Evolutionary conservation across 2,113 vertebrate species (phyloP).

Genomic region (Chunga burmeisteri): DNA sequence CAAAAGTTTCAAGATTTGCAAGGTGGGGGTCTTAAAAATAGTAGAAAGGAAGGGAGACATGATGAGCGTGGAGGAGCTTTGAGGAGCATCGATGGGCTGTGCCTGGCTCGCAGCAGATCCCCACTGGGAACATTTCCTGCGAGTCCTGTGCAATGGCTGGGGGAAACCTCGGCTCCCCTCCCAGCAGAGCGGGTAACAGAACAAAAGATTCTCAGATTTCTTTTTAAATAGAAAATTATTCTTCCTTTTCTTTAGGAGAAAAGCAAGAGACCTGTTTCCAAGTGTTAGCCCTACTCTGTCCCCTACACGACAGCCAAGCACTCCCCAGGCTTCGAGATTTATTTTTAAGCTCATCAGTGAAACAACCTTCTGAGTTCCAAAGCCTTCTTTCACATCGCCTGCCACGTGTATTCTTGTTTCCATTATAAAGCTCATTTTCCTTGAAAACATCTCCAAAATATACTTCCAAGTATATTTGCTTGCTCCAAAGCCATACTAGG

Average conservation of each 20-base stretch:
- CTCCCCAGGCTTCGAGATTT: neutral
- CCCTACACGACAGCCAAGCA: neutral
- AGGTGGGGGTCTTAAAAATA: neutral
- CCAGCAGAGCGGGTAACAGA: accelerated
- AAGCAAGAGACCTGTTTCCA: neutral
- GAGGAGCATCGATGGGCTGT: neutral
- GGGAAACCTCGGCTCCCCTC: neutral
- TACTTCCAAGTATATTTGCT: neutral
- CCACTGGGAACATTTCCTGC: accelerated
- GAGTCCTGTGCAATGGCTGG: accelerated
- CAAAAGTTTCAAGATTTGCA: neutral
- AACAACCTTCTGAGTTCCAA: neutral
- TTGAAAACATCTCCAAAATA: neutral
- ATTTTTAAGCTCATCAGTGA: neutral
- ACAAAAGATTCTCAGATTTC: neutral
- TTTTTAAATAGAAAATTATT: neutral
- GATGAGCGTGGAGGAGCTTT: neutral
- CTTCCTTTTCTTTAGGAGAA: neutral
- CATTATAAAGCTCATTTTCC: neutral
- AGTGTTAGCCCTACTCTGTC: neutral
- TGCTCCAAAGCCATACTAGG: neutral
- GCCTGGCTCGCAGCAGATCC: neutral
- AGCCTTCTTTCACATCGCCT: neutral
- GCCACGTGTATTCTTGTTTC: neutral
- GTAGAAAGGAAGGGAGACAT: too few species aligned